Percentiles rank a stretch among this genome's conserved stretches.
Conservation (phyloP, 2,888 invertebrate species). For the Lepas anatifera region DNA sequence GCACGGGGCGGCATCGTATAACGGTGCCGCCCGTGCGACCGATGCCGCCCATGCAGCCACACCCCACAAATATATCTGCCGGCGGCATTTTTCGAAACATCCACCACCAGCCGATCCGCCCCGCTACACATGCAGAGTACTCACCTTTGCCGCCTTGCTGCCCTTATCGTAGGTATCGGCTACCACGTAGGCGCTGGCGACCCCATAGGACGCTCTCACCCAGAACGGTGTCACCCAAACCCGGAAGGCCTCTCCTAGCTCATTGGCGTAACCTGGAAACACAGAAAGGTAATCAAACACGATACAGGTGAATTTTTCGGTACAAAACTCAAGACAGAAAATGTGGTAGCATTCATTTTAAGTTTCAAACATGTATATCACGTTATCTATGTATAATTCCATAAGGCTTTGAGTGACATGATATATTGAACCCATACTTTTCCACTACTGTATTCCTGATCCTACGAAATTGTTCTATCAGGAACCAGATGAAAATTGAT, state of each 20-base stretch:
- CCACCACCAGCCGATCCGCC: too few species aligned
- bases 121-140: too few species aligned
- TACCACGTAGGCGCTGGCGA: slow-evolving; percentile 72
- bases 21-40: too few species aligned
- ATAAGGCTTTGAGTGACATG: background rate
- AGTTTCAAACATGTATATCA: background rate
- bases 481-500: too few species aligned
- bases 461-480: too few species aligned
- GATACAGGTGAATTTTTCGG: background rate
- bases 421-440: background rate
- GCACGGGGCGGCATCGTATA: too few species aligned
- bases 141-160: slow-evolving; percentile 40
- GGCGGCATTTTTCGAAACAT: too few species aligned
- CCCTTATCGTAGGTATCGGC: slow-evolving; percentile 77
- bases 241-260: slow-evolving; percentile 89
- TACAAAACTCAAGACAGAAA: background rate
- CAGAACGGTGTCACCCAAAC: slow-evolving; percentile 40
- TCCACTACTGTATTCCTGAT: too few species aligned
- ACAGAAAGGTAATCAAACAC: slow-evolving; percentile 2
- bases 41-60: too few species aligned
- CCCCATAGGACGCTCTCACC: slow-evolving; percentile 60
- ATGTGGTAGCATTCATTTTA: background rate
- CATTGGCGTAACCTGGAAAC: slow-evolving; percentile 79
- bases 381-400: background rate
- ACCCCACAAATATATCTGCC: too few species aligned